phyloP scores from a whole-genome alignment of 35 echinoderm and acorn worm species.

The Ptychodera flava region DNA sequence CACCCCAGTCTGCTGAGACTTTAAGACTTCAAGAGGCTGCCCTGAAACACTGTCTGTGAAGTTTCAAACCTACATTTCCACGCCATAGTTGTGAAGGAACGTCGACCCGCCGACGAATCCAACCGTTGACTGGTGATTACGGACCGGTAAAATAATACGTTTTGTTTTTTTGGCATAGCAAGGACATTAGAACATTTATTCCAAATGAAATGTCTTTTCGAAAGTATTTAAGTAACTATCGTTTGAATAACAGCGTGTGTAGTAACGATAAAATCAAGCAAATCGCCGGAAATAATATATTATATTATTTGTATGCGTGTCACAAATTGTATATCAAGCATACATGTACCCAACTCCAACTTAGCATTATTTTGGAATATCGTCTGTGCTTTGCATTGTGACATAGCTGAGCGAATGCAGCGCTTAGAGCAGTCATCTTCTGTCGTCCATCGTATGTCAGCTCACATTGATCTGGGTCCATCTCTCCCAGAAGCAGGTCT shows the following conservation, averaged over 20 bases:
- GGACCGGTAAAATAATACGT: too few relatives aligned
- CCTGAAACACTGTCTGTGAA: too few relatives aligned
- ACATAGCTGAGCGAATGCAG: slow-evolving; percentile 91
- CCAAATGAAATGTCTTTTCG: too few relatives aligned
- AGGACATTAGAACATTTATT: too few relatives aligned
- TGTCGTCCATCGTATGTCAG: slow-evolving; percentile 93
- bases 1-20: too few relatives aligned
- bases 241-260: not conserved
- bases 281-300: not conserved
- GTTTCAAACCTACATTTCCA: too few relatives aligned
- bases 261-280: not conserved
- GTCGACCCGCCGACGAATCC: too few relatives aligned
- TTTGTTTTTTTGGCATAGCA: too few relatives aligned
- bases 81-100: too few relatives aligned
- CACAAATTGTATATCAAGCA: not conserved
- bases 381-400: slow-evolving; percentile 93
- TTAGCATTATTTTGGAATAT: slow-evolving; percentile 99
- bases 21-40: too few relatives aligned
- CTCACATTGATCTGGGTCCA: slow-evolving; percentile 97
- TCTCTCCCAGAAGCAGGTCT: slow-evolving; percentile 88
- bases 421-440: slow-evolving; percentile 95
- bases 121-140: too few relatives aligned
- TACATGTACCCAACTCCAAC: slow-evolving; percentile 60
- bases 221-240: too few relatives aligned
- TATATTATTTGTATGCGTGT: not conserved